Evolutionary conservation across 2,113 vertebrate genomes (phyloP), one percentile per base, ranked within the genome.

Genomic region (Gambusia holbrooki): DNA sequence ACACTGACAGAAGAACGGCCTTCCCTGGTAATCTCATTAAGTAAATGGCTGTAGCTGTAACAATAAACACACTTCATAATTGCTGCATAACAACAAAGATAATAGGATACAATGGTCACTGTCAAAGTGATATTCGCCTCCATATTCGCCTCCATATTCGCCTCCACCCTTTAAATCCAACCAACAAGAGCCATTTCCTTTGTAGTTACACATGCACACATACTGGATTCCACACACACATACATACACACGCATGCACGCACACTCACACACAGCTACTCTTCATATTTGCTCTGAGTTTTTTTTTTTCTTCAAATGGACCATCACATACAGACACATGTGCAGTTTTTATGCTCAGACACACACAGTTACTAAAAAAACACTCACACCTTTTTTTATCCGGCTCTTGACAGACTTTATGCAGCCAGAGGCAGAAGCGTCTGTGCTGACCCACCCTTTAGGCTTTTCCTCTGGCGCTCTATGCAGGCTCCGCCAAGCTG

Each of bases 391-490:
- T 58, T 69, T 30, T 37, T 82, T 48, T 76, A 29, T 82, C 61
- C 74, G 73, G 80, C 83, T 81, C 8, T 65, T 75, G 63, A 70
- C 73, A 67, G 79, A 72, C 54, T 80, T 74, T 42, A 66, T 70
- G 75, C 69, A 74, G 76, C 82, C 79, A 82, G 74, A 76, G 62
- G 54, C 70, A 66, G 70, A 63, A 79, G 77, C 82, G 81, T 83
- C 84, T 84, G 74, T 94, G 90, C 91, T 93, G 92, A 93, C 82
- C 90, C 87, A 92, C 87, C 83, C 79, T 87, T 71, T 74, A 68
- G 66, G 79, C 81, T 86, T 89, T 92, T 92, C 86, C 87, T 73
- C 32, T 75, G 72, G 84, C 82, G 92, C 92, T 92, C 92, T 89
- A 69, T 64, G 29, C 67, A 73, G 80, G 54, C 87, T 81, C 88